These are phyloP conservation scores for Botia kubotai DNA, from an alignment of 2,797 vertebrate genomes.

Conservation along the genomic window DNA sequence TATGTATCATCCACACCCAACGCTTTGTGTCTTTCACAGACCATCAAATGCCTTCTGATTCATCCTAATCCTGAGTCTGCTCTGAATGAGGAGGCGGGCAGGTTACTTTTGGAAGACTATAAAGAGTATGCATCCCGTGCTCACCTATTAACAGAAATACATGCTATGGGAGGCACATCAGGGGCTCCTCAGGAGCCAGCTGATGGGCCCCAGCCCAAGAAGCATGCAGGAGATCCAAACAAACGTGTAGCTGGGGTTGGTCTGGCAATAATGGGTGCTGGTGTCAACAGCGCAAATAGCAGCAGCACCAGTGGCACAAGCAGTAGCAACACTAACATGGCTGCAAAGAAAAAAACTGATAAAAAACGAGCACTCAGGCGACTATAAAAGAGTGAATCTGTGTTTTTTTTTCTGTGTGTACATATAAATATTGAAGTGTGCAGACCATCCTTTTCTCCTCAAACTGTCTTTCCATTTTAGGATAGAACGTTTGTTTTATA, in stretches of 20 bases:
- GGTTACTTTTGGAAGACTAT: conserved; percentile 91
- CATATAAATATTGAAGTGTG: conserved; percentile 79
- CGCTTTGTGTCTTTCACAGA: conserved; percentile 71
- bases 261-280: conserved; percentile 68
- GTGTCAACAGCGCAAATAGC: conserved; percentile 70
- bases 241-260: conserved; percentile 74
- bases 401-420: conserved; percentile 14
- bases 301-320: conserved; percentile 68
- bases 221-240: conserved; percentile 82
- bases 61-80: conserved; percentile 94
- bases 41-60: conserved; percentile 95
- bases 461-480: conserved; percentile 61
- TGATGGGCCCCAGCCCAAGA: conserved; percentile 83
- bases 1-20: neutral
- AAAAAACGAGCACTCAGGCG: conserved; percentile 92
- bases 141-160: conserved; percentile 91
- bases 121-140: conserved; percentile 90
- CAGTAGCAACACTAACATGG: conserved; percentile 77
- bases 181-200: conserved; percentile 77
- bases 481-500: conserved; percentile 57
- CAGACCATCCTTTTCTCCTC: conserved; percentile 68
- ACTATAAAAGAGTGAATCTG: conserved; percentile 80
- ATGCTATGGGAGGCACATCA: conserved; percentile 82
- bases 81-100: conserved; percentile 90
- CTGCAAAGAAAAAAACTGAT: conserved; percentile 91